Conservation (phyloP, 2,888 invertebrate genomes). For the Phyllotreta striolata region DNA sequence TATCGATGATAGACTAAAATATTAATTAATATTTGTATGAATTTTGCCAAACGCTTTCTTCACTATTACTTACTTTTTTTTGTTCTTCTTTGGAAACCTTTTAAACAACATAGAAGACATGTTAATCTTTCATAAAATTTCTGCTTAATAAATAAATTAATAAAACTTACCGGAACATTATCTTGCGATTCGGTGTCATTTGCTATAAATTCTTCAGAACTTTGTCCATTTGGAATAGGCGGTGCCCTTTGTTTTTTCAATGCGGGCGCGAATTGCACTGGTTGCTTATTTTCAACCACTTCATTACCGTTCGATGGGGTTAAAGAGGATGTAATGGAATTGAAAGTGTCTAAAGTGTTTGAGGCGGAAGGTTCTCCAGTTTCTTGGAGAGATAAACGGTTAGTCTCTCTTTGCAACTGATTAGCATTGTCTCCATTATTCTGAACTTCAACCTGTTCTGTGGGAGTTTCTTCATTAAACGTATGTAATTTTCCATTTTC, state of each 20-base stretch:
- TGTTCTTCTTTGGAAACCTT: not conserved
- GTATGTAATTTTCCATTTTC: too few relatives aligned
- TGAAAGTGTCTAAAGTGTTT: too few relatives aligned
- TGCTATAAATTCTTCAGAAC: not conserved
- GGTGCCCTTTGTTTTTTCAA: slow-evolving; percentile 4
- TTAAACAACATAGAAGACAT: not conserved
- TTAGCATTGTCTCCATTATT: too few relatives aligned
- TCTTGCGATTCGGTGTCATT: not conserved
- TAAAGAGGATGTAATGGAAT: too few relatives aligned
- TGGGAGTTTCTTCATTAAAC: too few relatives aligned
- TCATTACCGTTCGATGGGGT: too few relatives aligned
- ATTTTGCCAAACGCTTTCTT: not conserved
- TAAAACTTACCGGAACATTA: not conserved
- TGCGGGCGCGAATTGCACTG: not conserved
- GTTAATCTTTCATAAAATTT: not conserved
- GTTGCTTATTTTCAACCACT: not conserved
- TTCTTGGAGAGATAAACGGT: too few relatives aligned
- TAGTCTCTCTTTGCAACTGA: too few relatives aligned
- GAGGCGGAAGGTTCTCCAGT: too few relatives aligned
- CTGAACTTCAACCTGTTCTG: too few relatives aligned
- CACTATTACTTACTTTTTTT: not conserved
- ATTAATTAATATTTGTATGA: not conserved
- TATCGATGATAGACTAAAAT: slow-evolving; percentile 16
- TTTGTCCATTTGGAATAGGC: not conserved
- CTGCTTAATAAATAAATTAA: not conserved